Base-by-base conservation (phyloP, 2,888 invertebrate species). In the Agrochola circellaris region DNA sequence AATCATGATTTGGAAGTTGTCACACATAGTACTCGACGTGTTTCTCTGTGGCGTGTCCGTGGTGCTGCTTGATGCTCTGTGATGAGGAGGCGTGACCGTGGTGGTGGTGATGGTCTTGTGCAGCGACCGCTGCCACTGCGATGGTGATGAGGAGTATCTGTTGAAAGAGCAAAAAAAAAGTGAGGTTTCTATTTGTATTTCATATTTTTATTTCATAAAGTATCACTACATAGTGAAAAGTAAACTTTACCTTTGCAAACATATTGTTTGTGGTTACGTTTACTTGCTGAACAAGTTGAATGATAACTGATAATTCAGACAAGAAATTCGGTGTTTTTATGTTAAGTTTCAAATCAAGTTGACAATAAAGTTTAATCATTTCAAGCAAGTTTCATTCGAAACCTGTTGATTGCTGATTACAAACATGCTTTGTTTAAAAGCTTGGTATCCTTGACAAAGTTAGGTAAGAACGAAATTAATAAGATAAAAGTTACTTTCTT, bases 11-110 rank as follows among this genome's bases (percentile, higher is more conserved):
- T n/a, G n/a, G n/a, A 51, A 0, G 2, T 58, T 2, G 2, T 23
- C 77, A 8, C 83, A 81, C 81, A 62, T 81, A 83, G 69, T 81
- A 81, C 42, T 83, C 92, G 45, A 85, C 72, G 72, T 84, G 84
- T 64, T 84, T 78, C 45, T 85, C 79, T 0, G 85, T 84, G 30
- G 82, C 86, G 48, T 92, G 87, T 23, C 86, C 90, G 75, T 91
- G 91, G 81, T 93, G 91, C 73, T 91, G 89, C 51, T 88, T 85
- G 73, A 93, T 89, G 83, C 88, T 91, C 76, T 94, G 94, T 7
- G 93, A 91, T 13, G 92, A 92, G 68, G 81, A 89, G 23, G 89
- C 89, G 93, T 89, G 88, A 23, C 85, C 88, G 56, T 83, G 75
- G 54, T 79, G 81, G 54, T 73, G 60, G 38, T 83, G n/a, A 30